Conservation (phyloP, 2,113 vertebrate genomes). For the Bungarus multicinctus region DNA sequence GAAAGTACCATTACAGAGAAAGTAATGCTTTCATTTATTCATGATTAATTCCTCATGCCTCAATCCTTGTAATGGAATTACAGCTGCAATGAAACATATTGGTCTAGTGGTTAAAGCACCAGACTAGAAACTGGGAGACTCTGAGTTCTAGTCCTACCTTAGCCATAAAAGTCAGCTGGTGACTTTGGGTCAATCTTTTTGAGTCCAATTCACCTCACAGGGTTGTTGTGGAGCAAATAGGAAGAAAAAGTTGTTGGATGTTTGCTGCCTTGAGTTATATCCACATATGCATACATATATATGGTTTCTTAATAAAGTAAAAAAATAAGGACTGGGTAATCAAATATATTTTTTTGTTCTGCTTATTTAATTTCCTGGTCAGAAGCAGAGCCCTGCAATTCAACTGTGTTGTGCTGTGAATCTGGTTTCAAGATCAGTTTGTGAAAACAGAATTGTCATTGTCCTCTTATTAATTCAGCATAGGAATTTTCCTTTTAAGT, state of each 20-base stretch:
- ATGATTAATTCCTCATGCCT: background rate
- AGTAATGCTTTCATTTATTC: background rate
- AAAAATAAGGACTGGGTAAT: background rate
- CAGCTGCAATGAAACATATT: background rate
- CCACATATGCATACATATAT: too few species aligned
- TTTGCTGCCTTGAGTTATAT: too few species aligned
- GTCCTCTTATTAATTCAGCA: background rate
- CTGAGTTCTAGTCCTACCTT: too few species aligned
- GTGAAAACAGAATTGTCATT: too few species aligned
- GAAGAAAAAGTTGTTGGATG: too few species aligned
- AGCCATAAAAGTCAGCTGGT: too few species aligned
- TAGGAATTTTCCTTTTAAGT: background rate
- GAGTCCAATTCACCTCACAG: too few species aligned
- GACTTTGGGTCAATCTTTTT: too few species aligned
- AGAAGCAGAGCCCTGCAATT: background rate
- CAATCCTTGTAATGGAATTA: background rate
- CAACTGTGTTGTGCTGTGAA: background rate
- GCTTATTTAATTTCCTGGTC: background rate
- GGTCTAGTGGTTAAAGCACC: too few species aligned
- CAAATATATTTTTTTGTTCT: background rate
- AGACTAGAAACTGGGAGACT: too few species aligned
- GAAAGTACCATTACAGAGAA: background rate
- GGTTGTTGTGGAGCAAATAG: too few species aligned
- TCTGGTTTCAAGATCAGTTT: background rate
- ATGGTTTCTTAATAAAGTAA: background rate